phyloP scores from a whole-genome alignment of 2,113 vertebrate genomes.

The Heterocephalus glaber region DNA sequence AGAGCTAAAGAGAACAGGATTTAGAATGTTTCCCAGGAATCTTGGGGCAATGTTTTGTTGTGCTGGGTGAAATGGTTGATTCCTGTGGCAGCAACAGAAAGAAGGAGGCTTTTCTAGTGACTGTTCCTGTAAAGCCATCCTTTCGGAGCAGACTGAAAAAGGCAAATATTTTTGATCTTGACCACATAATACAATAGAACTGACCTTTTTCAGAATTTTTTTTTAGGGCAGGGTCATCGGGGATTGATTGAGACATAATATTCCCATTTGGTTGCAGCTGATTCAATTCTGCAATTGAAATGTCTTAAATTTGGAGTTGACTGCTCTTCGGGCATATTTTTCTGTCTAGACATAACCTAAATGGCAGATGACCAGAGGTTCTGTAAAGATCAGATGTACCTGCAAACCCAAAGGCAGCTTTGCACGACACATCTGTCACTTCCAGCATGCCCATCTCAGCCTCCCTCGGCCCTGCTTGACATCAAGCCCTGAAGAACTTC shows the following conservation, averaged over 20 bases:
- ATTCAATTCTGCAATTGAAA: constrained; percentile 70
- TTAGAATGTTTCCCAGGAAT: constrained; percentile 1
- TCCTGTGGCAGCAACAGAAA: background rate
- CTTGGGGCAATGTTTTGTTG: background rate
- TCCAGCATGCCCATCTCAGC: background rate
- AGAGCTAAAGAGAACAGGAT: background rate
- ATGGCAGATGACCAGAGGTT: constrained; percentile 41
- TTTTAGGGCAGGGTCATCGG: constrained; percentile 36
- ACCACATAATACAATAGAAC: background rate
- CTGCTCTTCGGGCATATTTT: constrained; percentile 51
- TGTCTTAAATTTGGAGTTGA: constrained; percentile 47
- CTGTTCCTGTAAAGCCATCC: background rate
- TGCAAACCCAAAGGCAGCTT: constrained; percentile 34
- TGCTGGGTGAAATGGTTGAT: background rate
- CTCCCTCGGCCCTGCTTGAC: background rate
- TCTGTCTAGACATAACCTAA: constrained; percentile 71
- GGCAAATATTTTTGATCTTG: constrained; percentile 34
- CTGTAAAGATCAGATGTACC: constrained; percentile 56
- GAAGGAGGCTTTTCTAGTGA: background rate
- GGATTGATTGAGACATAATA: constrained; percentile 43
- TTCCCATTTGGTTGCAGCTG: constrained; percentile 46
- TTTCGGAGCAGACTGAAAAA: constrained; percentile 21
- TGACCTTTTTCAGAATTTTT: constrained; percentile 64
- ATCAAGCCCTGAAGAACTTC: background rate
- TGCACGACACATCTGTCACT: background rate